phyloP scores from a whole-genome alignment of 2,797 vertebrate genomes.

The Dicrostonyx torquatus region DNA sequence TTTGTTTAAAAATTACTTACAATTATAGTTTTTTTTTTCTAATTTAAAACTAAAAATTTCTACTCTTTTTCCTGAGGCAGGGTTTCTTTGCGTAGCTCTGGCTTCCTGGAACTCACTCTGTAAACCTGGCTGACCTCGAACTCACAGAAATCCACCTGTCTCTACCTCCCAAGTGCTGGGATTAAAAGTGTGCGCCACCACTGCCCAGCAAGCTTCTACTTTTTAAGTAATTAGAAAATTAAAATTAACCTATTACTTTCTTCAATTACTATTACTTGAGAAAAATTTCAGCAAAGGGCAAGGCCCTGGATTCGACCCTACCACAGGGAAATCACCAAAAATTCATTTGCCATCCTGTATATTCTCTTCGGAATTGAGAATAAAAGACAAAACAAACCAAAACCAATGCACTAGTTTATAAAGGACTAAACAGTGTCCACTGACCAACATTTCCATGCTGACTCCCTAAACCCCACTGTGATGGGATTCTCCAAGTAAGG shows the following conservation, averaged over 20 bases:
- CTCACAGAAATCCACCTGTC: not conserved
- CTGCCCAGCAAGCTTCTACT: not conserved
- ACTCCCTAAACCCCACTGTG: not conserved
- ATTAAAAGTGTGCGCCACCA: not conserved
- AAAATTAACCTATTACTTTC: slow-evolving; percentile 58
- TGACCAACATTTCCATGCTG: not conserved
- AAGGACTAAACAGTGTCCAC: not conserved
- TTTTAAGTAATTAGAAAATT: slow-evolving; percentile 41
- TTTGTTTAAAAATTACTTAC: slow-evolving; percentile 25
- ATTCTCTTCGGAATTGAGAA: slow-evolving; percentile 7
- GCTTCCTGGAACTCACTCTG: not conserved
- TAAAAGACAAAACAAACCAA: slow-evolving; percentile 46
- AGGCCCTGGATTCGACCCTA: not conserved
- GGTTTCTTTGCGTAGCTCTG: not conserved
- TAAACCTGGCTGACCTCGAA: not conserved
- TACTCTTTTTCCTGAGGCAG: not conserved
- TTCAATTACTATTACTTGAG: slow-evolving; percentile 20
- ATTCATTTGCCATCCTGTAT: not conserved
- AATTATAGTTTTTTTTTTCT: slow-evolving; percentile 6
- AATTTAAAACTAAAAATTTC: slow-evolving; percentile 1
- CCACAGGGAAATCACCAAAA: not conserved
- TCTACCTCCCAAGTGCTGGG: not conserved
- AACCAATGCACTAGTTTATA: not conserved
- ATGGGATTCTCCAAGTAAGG: not conserved
- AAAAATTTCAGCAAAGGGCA: not conserved